Percentiles rank a stretch among this genome's conserved stretches.
These are phyloP conservation scores for Pseudolycoriella hygida DNA, from an alignment of 2,888 invertebrate genomes.

Conservation along the genomic window DNA sequence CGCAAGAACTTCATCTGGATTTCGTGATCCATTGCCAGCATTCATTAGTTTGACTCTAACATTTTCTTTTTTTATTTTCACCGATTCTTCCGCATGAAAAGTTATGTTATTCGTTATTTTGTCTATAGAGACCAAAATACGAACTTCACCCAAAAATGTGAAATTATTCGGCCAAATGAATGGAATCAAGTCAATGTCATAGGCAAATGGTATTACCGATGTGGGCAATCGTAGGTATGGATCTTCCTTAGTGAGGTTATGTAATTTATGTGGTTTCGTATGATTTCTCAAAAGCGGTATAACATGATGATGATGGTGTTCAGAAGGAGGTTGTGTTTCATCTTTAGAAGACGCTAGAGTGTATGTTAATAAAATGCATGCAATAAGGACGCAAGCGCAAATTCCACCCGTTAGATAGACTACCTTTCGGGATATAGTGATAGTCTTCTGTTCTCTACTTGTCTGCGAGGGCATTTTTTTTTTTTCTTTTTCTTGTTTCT, in stretches of 20 bases:
- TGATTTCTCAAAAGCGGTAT: no score
- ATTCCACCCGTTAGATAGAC: no score
- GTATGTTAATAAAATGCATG: no score
- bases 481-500: no score
- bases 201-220: slow-evolving; percentile 46
- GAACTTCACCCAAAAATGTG: slow-evolving; percentile 55
- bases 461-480: no score
- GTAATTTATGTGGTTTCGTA: not conserved
- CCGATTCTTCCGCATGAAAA: slow-evolving; percentile 48
- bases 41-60: slow-evolving; percentile 28
- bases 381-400: no score
- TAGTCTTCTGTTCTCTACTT: no score
- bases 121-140: slow-evolving; percentile 40
- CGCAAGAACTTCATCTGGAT: slow-evolving; percentile 29
- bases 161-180: slow-evolving; percentile 58
- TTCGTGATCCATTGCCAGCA: slow-evolving; percentile 21
- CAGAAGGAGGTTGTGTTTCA: no score
- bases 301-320: no score
- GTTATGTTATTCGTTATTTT: slow-evolving; percentile 48
- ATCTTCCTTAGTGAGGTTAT: not conserved
- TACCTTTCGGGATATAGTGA: no score
- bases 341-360: no score
- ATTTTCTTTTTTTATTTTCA: slow-evolving; percentile 40
- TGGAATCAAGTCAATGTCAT: slow-evolving; percentile 51
- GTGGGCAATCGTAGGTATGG: slow-evolving; percentile 44